These are phyloP conservation scores for Spodoptera litura DNA, from an alignment of 1,140 invertebrate genomes.

Conservation along the genomic window DNA sequence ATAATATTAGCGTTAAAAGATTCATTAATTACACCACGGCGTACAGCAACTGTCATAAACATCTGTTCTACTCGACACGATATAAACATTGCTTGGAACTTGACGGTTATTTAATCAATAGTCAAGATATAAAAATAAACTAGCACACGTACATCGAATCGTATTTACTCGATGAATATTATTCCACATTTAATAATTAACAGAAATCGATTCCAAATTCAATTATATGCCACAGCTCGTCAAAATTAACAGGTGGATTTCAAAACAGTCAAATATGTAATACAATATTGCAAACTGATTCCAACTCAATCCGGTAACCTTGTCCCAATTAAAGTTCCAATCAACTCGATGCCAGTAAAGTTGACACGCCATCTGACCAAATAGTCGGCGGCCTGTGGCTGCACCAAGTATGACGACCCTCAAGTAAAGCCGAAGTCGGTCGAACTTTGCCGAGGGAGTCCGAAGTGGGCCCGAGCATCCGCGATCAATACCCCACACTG, in stretches of 20 bases:
- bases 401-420: conserved; percentile 57
- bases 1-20: background rate
- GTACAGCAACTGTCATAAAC: conserved; percentile 23
- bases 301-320: conserved; percentile 66
- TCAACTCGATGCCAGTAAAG: conserved; percentile 68
- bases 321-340: conserved; percentile 80
- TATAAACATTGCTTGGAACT: conserved; percentile 29
- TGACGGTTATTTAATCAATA: conserved; percentile 38
- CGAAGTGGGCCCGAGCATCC: conserved; percentile 60
- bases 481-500: conserved; percentile 79
- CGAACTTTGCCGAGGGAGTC: conserved; percentile 58
- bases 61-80: conserved; percentile 25
- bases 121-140: conserved; percentile 19
- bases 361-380: conserved; percentile 78
- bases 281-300: conserved; percentile 25
- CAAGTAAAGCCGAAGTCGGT: conserved; percentile 70
- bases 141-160: background rate
- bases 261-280: conserved; percentile 22
- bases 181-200: background rate
- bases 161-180: background rate
- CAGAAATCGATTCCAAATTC: background rate
- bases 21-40: conserved; percentile 8
- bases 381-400: conserved; percentile 58
- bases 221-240: background rate
- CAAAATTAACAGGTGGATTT: conserved; percentile 20